Evolutionary conservation across 2,113 vertebrate genomes (phyloP).

Genomic region (Poecile atricapillus): DNA sequence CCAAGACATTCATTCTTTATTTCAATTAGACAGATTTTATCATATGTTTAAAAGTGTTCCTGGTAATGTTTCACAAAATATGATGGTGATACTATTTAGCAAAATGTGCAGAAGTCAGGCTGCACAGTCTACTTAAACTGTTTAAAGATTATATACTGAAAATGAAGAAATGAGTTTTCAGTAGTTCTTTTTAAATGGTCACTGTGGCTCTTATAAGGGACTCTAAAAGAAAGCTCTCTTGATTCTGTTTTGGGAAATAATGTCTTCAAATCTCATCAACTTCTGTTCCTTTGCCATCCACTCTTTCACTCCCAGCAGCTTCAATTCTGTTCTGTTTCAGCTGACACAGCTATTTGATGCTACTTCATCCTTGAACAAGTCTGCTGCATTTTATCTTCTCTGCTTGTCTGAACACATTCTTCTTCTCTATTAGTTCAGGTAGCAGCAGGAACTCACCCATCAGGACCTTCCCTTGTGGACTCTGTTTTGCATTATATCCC

Average conservation of each 20-base stretch:
- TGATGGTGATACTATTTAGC: not conserved
- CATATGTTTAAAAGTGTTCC: not conserved
- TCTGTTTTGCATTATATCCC: not conserved
- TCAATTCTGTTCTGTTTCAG: not conserved
- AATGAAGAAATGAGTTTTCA: not conserved
- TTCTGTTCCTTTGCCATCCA: not conserved
- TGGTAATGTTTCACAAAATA: not conserved
- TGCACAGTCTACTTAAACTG: not conserved
- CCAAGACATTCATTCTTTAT: not conserved
- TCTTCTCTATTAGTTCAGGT: constrained; percentile 26
- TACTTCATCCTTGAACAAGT: constrained; percentile 38
- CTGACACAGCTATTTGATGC: not conserved
- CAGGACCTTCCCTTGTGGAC: not conserved
- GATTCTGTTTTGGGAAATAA: not conserved
- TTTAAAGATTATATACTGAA: not conserved
- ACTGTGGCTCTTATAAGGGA: not conserved
- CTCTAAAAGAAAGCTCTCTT: not conserved
- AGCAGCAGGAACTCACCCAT: not conserved
- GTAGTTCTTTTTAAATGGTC: not conserved
- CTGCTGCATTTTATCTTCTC: constrained; percentile 16
- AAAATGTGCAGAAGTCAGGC: not conserved
- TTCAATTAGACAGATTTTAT: not conserved
- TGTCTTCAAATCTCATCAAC: not conserved
- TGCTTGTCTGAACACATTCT: constrained; percentile 28
- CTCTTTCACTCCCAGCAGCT: not conserved